Evolutionary conservation across 2,888 invertebrate genomes (phyloP).

Genomic region (Myopa testacea): DNA sequence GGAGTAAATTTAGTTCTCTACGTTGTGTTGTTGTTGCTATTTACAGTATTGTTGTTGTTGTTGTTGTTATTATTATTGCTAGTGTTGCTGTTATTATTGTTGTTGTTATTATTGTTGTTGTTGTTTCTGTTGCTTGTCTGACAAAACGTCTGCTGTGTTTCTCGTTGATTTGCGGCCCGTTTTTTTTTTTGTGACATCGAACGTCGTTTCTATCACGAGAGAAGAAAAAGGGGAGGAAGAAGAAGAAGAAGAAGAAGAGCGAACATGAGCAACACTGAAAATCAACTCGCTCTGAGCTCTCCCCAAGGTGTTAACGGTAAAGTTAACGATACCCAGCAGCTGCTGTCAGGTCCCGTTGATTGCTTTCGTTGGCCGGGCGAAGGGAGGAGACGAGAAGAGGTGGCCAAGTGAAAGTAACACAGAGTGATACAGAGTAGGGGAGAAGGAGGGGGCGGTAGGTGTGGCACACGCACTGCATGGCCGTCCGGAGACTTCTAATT

Average conservation of each 20-base stretch:
- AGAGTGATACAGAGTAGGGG: neutral
- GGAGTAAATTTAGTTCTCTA: neutral
- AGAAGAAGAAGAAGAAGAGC: neutral
- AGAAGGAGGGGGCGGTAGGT: neutral
- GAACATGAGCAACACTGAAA: neutral
- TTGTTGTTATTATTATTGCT: neutral
- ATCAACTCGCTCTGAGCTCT: neutral
- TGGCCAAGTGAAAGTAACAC: too few relatives aligned
- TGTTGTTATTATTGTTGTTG: too few relatives aligned
- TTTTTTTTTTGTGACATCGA: neutral
- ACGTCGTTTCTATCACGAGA: too few relatives aligned
- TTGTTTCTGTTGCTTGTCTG: neutral
- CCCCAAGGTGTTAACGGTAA: too few relatives aligned
- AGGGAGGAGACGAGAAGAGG: too few relatives aligned
- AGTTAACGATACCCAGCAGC: too few relatives aligned
- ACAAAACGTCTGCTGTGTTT: too few relatives aligned
- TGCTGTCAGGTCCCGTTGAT: too few relatives aligned
- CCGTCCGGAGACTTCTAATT: slow-evolving; percentile 46
- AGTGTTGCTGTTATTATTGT: neutral
- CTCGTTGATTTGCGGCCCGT: too few relatives aligned
- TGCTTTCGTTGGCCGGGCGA: too few relatives aligned
- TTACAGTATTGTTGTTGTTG: too few relatives aligned
- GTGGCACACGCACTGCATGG: neutral
- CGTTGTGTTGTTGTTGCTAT: neutral
- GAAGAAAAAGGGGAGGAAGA: neutral